These are phyloP conservation scores for Fregata magnificens DNA, from an alignment of 2,113 vertebrate species.

Conservation along the genomic window DNA sequence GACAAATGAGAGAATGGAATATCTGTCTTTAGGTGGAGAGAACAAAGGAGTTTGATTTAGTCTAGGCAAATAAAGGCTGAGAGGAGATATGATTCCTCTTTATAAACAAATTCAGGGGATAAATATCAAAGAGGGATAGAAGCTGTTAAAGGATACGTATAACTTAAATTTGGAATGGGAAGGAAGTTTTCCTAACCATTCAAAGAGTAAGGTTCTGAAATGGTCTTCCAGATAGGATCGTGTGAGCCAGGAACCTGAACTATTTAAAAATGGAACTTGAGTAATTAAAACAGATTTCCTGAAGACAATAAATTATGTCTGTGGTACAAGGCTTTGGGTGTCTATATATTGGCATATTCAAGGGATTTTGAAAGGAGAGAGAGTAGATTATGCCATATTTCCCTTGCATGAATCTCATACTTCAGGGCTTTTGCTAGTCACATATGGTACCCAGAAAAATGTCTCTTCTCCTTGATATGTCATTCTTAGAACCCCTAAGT, in stretches of 20 bases:
- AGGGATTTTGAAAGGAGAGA: neutral
- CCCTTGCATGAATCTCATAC: neutral
- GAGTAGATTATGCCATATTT: neutral
- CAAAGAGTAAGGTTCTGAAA: neutral
- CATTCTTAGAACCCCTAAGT: neutral
- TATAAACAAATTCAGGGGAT: neutral
- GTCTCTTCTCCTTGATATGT: neutral
- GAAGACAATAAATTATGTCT: neutral
- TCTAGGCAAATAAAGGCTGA: neutral
- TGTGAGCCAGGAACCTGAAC: neutral
- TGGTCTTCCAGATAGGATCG: neutral
- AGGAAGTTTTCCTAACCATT: neutral
- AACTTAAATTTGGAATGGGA: neutral
- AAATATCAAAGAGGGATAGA: neutral
- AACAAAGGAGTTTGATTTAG: neutral
- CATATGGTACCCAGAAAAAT: neutral
- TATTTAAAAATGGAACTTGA: neutral
- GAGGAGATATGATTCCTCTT: neutral
- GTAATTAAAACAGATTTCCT: neutral
- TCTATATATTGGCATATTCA: neutral
- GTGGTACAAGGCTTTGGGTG: neutral
- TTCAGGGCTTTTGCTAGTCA: neutral
- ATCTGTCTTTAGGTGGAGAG: neutral
- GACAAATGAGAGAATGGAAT: neutral
- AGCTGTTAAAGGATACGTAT: neutral